Conservation (phyloP, 92 coral and sea anemone species). For the Epizoanthus illoricatus region DNA sequence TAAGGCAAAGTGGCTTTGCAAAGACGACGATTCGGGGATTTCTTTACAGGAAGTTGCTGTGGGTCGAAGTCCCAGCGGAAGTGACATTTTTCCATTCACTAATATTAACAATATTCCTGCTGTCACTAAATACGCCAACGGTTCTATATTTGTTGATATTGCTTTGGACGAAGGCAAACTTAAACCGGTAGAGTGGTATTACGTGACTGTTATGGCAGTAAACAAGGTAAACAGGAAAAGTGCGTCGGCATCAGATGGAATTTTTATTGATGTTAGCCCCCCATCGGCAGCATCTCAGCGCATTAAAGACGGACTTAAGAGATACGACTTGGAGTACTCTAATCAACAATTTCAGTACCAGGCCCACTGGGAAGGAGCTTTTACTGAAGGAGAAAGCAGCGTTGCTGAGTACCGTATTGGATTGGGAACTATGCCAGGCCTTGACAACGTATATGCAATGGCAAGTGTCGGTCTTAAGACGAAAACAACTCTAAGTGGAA, state of each 20-base stretch:
- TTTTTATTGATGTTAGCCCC: slow-evolving; percentile 78
- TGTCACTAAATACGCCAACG: slow-evolving; percentile 40
- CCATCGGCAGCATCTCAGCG: slow-evolving; percentile 80
- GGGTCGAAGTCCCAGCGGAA: slow-evolving; percentile 85
- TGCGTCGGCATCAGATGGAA: slow-evolving; percentile 85
- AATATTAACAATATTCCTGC: slow-evolving; percentile 28
- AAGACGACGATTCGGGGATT: slow-evolving; percentile 80
- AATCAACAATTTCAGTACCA: slow-evolving; percentile 75
- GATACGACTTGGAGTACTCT: slow-evolving; percentile 74
- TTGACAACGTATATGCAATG: slow-evolving; percentile 54
- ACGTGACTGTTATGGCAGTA: slow-evolving; percentile 84
- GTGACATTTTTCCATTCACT: slow-evolving; percentile 55
- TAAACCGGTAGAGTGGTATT: slow-evolving; percentile 71
- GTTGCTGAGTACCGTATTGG: slow-evolving; percentile 82
- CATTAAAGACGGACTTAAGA: slow-evolving; percentile 79
- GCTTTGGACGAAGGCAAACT: slow-evolving; percentile 51
- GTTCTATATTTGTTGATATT: slow-evolving; percentile 47
- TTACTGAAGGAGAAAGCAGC: slow-evolving; percentile 89
- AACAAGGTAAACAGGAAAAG: slow-evolving; percentile 71
- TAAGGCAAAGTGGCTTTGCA: slow-evolving; percentile 74
- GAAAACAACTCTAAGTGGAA: slow-evolving; percentile 59
- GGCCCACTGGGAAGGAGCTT: slow-evolving; percentile 95
- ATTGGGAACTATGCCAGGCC: slow-evolving; percentile 77
- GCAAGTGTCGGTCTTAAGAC: slow-evolving; percentile 66
- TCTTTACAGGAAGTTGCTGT: slow-evolving; percentile 65